Conservation (phyloP, 1,140 invertebrate species). For the Apocrypta bakeri region DNA sequence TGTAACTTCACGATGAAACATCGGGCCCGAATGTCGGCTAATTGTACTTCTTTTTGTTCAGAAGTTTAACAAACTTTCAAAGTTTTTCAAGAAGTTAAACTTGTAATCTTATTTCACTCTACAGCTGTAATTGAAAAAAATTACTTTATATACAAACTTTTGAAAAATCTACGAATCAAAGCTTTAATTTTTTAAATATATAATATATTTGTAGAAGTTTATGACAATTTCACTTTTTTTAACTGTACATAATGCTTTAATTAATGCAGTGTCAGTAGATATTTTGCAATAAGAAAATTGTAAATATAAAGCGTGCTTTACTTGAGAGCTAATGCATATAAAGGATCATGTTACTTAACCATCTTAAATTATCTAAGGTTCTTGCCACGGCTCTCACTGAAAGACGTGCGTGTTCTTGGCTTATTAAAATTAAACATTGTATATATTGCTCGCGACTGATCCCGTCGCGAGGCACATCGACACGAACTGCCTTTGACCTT, state of each 20-base stretch:
- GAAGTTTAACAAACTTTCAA: background rate
- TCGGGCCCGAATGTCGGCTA: background rate
- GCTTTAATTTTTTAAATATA: too few relatives aligned
- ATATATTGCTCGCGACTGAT: slow-evolving; percentile 4
- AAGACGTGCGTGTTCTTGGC: background rate
- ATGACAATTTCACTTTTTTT: too few relatives aligned
- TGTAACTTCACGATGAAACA: slow-evolving; percentile 7
- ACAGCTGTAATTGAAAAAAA: background rate
- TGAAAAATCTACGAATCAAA: background rate
- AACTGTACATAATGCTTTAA: too few relatives aligned
- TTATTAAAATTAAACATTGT: slow-evolving; percentile 12
- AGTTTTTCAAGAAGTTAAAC: slow-evolving; percentile 7
- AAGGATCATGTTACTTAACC: background rate
- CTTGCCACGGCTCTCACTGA: background rate
- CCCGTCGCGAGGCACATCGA: slow-evolving; percentile 24
- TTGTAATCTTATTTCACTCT: background rate
- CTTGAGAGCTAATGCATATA: background rate
- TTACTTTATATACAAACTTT: background rate
- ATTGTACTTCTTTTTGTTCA: slow-evolving; percentile 26
- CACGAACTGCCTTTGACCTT: slow-evolving; percentile 13
- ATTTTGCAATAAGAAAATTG: too few relatives aligned
- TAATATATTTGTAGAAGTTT: too few relatives aligned
- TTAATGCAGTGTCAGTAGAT: too few relatives aligned
- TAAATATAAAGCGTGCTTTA: background rate
- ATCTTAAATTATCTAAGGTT: background rate